These are phyloP conservation scores for Megamerina dolium DNA, from an alignment of 2,888 invertebrate species.

Conservation along the genomic window DNA sequence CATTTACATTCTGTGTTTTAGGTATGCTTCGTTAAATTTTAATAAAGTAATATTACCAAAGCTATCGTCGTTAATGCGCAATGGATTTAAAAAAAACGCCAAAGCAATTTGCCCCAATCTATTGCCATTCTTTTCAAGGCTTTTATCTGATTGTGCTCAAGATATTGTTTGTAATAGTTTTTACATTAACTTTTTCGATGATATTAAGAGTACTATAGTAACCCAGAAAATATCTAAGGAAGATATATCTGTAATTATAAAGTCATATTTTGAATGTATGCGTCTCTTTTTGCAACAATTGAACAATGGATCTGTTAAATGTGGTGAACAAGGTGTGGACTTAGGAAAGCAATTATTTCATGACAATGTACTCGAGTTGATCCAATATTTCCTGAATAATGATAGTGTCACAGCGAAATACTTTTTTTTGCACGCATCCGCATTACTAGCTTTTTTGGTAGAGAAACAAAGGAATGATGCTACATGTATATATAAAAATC, in stretches of 20 bases:
- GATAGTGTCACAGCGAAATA: conserved; percentile 44
- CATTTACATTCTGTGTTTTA: no score
- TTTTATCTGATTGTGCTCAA: conserved; percentile 40
- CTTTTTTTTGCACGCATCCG: conserved; percentile 52
- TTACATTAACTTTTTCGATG: conserved; percentile 62
- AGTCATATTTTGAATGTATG: conserved; percentile 69
- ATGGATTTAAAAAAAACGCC: conserved; percentile 74
- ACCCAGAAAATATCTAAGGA: conserved; percentile 54
- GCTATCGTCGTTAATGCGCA: conserved; percentile 59
- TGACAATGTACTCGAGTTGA: conserved; percentile 40
- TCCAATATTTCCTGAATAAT: conserved; percentile 51
- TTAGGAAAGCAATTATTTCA: conserved; percentile 28
- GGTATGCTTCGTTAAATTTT: conserved; percentile 57
- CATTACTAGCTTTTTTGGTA: conserved; percentile 55
- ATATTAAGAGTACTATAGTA: conserved; percentile 59
- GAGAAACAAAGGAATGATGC: conserved; percentile 20
- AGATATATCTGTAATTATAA: conserved; percentile 60
- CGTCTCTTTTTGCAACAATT: conserved; percentile 56
- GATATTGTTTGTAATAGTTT: conserved; percentile 49
- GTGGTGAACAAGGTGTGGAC: conserved; percentile 16
- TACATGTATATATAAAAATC: conserved; percentile 32
- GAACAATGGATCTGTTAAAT: conserved; percentile 35
- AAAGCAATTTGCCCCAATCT: conserved; percentile 66
- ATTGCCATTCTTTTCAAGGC: conserved; percentile 66
- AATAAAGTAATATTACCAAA: conserved; percentile 69